phyloP scores from a whole-genome alignment of 2,113 vertebrate species.

The Cichladusa arquata region DNA sequence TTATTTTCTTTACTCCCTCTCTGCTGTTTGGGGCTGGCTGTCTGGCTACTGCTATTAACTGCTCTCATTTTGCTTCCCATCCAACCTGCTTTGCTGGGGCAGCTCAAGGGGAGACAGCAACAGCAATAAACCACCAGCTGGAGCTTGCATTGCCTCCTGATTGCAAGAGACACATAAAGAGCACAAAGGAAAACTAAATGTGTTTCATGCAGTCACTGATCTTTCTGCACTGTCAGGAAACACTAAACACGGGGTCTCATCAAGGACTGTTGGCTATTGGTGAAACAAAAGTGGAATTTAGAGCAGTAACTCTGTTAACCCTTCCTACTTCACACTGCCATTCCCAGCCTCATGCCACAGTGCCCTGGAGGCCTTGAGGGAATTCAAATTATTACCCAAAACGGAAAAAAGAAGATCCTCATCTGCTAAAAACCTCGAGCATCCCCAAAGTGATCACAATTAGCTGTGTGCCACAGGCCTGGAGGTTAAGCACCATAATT shows the following conservation, averaged over 20 bases:
- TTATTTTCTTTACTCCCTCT: conserved; percentile 26
- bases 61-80: conserved; percentile 10
- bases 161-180: conserved; percentile 25
- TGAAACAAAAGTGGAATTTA: not conserved
- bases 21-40: conserved; percentile 31
- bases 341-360: not conserved
- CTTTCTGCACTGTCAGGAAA: not conserved
- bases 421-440: not conserved
- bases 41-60: not conserved
- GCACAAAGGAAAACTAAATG: conserved; percentile 19
- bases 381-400: not conserved
- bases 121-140: conserved; percentile 23
- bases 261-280: not conserved
- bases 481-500: not conserved
- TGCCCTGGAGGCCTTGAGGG: not conserved
- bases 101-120: conserved; percentile 34
- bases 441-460: not conserved
- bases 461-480: not conserved
- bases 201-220: not conserved
- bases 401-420: not conserved
- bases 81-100: not conserved
- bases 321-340: not conserved
- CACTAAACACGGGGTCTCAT: not conserved
- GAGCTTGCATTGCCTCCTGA: not conserved
- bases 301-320: not conserved